phyloP scores from a whole-genome alignment of 2,888 invertebrate genomes.

The Andrena flavipes region DNA sequence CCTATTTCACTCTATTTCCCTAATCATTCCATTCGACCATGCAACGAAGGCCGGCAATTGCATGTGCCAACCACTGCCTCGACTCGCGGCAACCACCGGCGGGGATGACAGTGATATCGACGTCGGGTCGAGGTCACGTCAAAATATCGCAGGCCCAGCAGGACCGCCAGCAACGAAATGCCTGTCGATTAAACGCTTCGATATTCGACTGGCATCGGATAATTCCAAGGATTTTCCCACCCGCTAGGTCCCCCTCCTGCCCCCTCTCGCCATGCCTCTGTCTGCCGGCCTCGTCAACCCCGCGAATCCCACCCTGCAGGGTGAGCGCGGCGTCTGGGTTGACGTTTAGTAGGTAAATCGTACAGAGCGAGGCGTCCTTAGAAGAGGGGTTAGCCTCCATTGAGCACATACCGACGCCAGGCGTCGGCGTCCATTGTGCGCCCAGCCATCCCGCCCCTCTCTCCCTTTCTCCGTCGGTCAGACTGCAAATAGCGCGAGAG shows the following conservation, averaged over 20 bases:
- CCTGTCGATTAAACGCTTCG: constrained; percentile 41
- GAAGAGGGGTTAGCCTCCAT: constrained; percentile 62
- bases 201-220: constrained; percentile 27
- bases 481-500: constrained; percentile 81
- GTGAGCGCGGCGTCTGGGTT: constrained; percentile 37
- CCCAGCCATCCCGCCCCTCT: constrained; percentile 44
- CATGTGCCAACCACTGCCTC: not conserved
- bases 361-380: constrained; percentile 45
- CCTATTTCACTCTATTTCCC: constrained; percentile 5
- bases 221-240: constrained; percentile 54
- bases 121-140: constrained; percentile 5
- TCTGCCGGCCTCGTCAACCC: constrained; percentile 26
- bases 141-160: constrained; percentile 39
- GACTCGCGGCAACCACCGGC: not conserved
- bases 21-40: constrained; percentile 12
- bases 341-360: constrained; percentile 64
- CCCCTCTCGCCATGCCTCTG: not conserved
- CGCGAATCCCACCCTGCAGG: constrained; percentile 17
- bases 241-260: not conserved
- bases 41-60: not conserved
- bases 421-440: constrained; percentile 76
- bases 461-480: constrained; percentile 24
- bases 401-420: constrained; percentile 73
- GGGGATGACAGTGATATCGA: constrained; percentile 18
- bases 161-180: constrained; percentile 48